These are phyloP conservation scores for Malaclemys terrapin DNA, from an alignment of 2,113 vertebrate genomes.

Conservation along the genomic window DNA sequence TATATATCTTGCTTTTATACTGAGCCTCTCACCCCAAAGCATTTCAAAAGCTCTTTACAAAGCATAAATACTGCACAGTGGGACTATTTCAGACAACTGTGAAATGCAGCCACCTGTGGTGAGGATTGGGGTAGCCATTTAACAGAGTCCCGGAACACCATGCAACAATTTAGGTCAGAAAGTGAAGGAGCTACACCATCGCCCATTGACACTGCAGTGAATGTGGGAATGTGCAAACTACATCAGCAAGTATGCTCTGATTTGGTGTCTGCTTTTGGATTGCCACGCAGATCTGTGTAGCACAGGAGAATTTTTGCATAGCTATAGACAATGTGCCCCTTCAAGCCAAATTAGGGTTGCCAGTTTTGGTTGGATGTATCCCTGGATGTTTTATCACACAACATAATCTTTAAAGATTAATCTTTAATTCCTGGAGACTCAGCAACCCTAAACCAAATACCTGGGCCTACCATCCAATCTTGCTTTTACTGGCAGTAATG, in stretches of 20 bases:
- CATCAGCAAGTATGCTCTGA: background rate
- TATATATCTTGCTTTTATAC: background rate
- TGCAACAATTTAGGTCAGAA: background rate
- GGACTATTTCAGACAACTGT: background rate
- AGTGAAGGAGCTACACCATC: background rate
- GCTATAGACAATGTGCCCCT: background rate
- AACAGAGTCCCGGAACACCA: background rate
- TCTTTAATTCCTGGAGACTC: too few species aligned
- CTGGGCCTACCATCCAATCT: background rate
- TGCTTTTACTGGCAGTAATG: background rate
- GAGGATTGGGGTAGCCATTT: background rate
- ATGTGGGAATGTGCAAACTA: background rate
- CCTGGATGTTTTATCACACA: too few species aligned
- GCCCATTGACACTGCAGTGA: background rate
- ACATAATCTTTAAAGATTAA: too few species aligned
- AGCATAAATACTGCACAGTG: rapidly evolving
- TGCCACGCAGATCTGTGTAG: background rate
- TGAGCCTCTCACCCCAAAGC: background rate
- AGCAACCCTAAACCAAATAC: background rate
- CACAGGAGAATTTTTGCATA: background rate
- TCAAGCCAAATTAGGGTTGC: background rate
- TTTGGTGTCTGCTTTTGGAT: background rate
- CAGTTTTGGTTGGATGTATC: too few species aligned
- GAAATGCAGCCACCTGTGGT: background rate
- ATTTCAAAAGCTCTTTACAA: background rate